Evolutionary conservation across 2,888 invertebrate species (phyloP).

Genomic region (Brassicogethes aeneus): DNA sequence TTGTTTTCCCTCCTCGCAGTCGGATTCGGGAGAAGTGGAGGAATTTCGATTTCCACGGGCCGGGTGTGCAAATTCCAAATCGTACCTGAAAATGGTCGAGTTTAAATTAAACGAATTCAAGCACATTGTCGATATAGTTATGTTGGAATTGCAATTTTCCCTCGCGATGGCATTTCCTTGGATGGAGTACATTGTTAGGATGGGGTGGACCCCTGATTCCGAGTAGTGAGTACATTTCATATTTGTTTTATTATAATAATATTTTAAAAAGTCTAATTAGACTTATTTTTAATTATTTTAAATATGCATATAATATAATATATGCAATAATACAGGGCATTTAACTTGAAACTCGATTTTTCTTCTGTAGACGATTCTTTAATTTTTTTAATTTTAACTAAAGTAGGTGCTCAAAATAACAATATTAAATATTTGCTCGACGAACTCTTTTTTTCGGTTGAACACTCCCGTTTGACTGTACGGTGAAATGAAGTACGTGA

Average conservation of each 20-base stretch:
- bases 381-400: too few species aligned
- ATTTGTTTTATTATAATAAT: neutral
- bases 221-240: constrained; percentile 58
- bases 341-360: too few species aligned
- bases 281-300: neutral
- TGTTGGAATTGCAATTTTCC: constrained; percentile 66
- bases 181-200: constrained; percentile 91
- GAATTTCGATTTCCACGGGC: constrained; percentile 83
- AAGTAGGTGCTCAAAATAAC: too few species aligned
- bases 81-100: constrained; percentile 76
- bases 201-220: constrained; percentile 91
- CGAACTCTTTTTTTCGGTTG: too few species aligned
- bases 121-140: constrained; percentile 66
- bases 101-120: constrained; percentile 57
- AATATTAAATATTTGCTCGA: too few species aligned
- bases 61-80: constrained; percentile 85
- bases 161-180: constrained; percentile 79
- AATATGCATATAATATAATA: too few species aligned
- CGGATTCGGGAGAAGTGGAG: constrained; percentile 70
- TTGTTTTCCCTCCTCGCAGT: constrained; percentile 77
- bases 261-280: neutral
- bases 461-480: too few species aligned
- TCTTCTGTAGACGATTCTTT: too few species aligned
- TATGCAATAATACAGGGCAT: too few species aligned
- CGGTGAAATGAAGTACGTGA: too few species aligned